These are phyloP conservation scores for Nothobranchius furzeri DNA, from an alignment of 2,113 vertebrate species.

Conservation along the genomic window DNA sequence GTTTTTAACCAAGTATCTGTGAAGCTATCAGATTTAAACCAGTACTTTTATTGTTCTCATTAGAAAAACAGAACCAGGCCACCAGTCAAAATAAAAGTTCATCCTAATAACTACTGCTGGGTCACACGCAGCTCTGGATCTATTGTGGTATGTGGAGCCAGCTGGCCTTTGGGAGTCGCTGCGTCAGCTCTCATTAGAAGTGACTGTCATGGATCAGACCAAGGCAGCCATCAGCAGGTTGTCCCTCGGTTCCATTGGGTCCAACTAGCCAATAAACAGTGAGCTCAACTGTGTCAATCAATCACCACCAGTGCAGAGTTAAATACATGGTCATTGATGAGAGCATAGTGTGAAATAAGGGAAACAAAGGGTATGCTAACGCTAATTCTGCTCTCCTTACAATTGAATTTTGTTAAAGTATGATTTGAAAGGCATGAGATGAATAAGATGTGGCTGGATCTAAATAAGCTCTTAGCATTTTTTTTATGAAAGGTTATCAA, in stretches of 20 bases:
- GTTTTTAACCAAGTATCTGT: too few species aligned
- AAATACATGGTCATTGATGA: neutral
- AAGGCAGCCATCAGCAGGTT: conserved; percentile 53
- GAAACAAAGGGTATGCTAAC: neutral
- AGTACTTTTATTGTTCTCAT: neutral
- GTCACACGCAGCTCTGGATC: conserved; percentile 49
- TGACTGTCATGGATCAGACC: conserved; percentile 35
- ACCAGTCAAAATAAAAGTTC: conserved; percentile 18
- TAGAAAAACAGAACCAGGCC: conserved; percentile 8
- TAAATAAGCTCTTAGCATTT: conserved; percentile 16
- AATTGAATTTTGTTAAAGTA: neutral
- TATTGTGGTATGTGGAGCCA: conserved; percentile 42
- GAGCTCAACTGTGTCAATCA: neutral
- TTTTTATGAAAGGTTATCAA: conserved; percentile 51
- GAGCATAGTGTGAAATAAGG: neutral
- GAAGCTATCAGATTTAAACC: too few species aligned
- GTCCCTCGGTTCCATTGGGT: conserved; percentile 24
- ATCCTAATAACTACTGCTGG: conserved; percentile 11
- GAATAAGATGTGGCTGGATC: conserved; percentile 26
- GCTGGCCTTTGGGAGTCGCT: conserved; percentile 54
- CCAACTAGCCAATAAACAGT: conserved; percentile 7
- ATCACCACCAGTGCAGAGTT: conserved; percentile 4
- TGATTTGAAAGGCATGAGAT: neutral
- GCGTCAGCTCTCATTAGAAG: conserved; percentile 61
- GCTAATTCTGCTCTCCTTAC: too few species aligned